These are phyloP conservation scores for Andrena chrysosceles DNA, from an alignment of 2,888 invertebrate species.

Conservation along the genomic window DNA sequence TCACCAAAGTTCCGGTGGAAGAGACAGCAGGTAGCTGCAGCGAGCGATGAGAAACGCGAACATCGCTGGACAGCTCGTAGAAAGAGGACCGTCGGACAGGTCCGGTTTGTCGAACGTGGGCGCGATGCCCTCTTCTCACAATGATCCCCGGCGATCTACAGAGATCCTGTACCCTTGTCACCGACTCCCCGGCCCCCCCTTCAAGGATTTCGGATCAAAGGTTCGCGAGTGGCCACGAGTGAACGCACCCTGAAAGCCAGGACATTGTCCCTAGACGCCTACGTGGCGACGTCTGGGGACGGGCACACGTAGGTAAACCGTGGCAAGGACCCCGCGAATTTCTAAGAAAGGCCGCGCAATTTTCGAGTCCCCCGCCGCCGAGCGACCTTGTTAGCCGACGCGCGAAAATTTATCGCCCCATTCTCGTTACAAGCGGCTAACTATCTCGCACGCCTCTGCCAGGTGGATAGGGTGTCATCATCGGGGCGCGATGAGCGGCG, in stretches of 20 bases:
- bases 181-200: slow-evolving; percentile 42
- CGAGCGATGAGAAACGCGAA: slow-evolving; percentile 46
- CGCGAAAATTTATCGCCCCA: slow-evolving; percentile 66
- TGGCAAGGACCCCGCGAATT: slow-evolving; percentile 56
- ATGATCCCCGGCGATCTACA: slow-evolving; percentile 78
- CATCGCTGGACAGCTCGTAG: slow-evolving; percentile 42
- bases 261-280: slow-evolving; percentile 70
- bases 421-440: slow-evolving; percentile 57
- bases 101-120: slow-evolving; percentile 74
- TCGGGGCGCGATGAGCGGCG: slow-evolving; percentile 42
- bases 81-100: slow-evolving; percentile 59
- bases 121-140: slow-evolving; percentile 78
- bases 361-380: slow-evolving; percentile 49
- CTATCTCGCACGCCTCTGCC: slow-evolving; percentile 46
- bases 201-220: slow-evolving; percentile 60
- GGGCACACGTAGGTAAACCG: slow-evolving; percentile 47
- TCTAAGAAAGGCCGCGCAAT: slow-evolving; percentile 69
- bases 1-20: slow-evolving; percentile 19
- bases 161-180: slow-evolving; percentile 70
- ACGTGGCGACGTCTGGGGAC: slow-evolving; percentile 59
- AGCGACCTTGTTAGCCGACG: slow-evolving; percentile 61
- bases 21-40: slow-evolving; percentile 55
- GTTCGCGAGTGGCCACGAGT: slow-evolving; percentile 64
- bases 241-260: slow-evolving; percentile 77
- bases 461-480: slow-evolving; percentile 51